phyloP scores from a whole-genome alignment of 92 coral and sea anemone species.

The Zoanthus sociatus region DNA sequence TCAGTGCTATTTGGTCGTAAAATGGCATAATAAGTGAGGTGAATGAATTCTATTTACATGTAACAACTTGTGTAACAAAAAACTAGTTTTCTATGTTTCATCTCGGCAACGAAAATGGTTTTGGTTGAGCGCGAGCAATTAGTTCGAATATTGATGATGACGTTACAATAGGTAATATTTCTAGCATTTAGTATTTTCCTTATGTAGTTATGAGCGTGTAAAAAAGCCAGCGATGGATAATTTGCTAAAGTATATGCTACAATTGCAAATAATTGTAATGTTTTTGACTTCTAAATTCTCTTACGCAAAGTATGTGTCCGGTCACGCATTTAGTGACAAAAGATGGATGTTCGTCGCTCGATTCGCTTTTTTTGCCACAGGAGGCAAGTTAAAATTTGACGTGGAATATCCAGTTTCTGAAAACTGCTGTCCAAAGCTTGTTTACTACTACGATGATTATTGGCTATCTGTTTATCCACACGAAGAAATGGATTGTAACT shows the following conservation, averaged over 20 bases:
- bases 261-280: slow-evolving; percentile 3
- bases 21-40: too few relatives aligned
- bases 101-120: too few relatives aligned
- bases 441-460: slow-evolving; percentile 63
- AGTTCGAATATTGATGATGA: not conserved
- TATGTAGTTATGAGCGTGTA: not conserved
- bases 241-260: not conserved
- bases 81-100: too few relatives aligned
- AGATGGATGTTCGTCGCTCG: slow-evolving; percentile 65
- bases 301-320: slow-evolving; percentile 62
- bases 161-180: slow-evolving; percentile 7
- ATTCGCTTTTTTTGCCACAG: slow-evolving; percentile 65
- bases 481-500: slow-evolving; percentile 59
- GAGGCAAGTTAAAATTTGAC: slow-evolving; percentile 60
- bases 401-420: slow-evolving; percentile 64
- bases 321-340: slow-evolving; percentile 49
- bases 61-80: too few relatives aligned
- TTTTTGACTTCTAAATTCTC: not conserved
- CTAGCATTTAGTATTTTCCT: too few relatives aligned
- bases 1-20: too few relatives aligned
- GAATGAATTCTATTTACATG: too few relatives aligned
- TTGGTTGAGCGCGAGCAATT: slow-evolving; percentile 11
- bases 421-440: slow-evolving; percentile 73
- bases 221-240: slow-evolving; percentile 10
- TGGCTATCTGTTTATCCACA: slow-evolving; percentile 68